phyloP scores from a whole-genome alignment of 2,888 invertebrate genomes.

The Microctonus brassicae region DNA sequence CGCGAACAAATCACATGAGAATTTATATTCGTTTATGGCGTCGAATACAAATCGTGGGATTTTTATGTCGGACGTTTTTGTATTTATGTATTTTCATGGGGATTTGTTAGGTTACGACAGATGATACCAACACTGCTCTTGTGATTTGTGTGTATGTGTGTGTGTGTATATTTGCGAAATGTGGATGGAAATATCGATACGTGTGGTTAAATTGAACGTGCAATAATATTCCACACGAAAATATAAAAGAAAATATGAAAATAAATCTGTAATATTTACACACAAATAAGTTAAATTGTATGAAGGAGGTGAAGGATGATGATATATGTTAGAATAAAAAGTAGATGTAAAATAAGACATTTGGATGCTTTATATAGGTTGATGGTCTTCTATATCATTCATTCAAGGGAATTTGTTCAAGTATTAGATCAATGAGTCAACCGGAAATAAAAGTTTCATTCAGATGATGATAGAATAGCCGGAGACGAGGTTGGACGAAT shows the following conservation, averaged over 20 bases:
- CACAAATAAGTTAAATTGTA: neutral
- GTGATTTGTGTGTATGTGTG: too few relatives aligned
- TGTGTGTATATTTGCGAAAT: neutral
- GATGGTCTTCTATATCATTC: neutral
- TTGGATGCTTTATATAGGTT: neutral
- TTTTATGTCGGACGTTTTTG: slow-evolving; percentile 26
- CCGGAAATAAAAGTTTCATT: neutral
- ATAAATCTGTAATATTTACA: neutral
- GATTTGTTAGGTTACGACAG: neutral
- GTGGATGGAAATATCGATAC: neutral
- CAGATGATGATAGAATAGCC: neutral
- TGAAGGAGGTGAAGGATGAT: neutral
- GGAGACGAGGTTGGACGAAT: neutral
- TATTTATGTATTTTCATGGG: slow-evolving; percentile 20
- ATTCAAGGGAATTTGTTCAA: neutral
- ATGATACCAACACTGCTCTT: neutral
- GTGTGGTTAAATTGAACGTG: neutral
- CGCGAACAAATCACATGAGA: slow-evolving; percentile 31
- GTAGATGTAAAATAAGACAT: neutral
- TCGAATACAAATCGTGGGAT: slow-evolving; percentile 32
- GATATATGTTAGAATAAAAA: neutral
- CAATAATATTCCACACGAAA: neutral
- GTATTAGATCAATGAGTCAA: neutral
- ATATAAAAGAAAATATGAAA: neutral
- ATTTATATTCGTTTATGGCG: slow-evolving; percentile 32